Evolutionary conservation across 2,113 vertebrate genomes (phyloP), one percentile per base, ranked within the genome.

Genomic region (Corynorhinus townsendii): DNA sequence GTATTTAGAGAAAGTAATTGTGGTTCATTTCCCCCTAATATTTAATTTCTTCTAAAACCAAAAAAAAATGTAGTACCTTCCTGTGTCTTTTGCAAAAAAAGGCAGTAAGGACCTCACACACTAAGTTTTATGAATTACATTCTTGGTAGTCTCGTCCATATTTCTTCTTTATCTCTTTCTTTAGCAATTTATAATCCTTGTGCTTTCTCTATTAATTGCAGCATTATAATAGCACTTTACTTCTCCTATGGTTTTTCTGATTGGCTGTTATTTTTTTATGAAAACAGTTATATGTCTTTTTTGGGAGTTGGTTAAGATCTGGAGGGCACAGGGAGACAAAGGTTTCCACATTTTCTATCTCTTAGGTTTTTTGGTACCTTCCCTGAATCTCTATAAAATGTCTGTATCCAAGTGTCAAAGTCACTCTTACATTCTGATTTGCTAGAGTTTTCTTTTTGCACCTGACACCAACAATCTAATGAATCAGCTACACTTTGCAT

Each of bases 391-490:
- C n/a, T 26, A 76, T 38, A 77, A 76, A 84, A 71, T 76, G 14
- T 2, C 52, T 71, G 0, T 1, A 33, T 45, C 33, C 19, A 64
- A 54, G 30, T 59, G 24, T 86, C 54, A 79, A 96, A 89, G 54
- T 30, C 17, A 79, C 43, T 83, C 92, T 16, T 43, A 56, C 64
- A 56, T 89, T 88, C 15, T 40, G 72, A 94, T 87, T 93, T 82
- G 19, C 24, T 47, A 45, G 80, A 88, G 33, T 80, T 94, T 92
- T 81, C 43, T 80, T 86, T 95, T 89, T 91, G 84, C 10, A 71
- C 10, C 20, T 75, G 47, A 94, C 5, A 66, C 62, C 79, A 77
- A 62, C 22, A 62, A 5, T 62, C 28, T 89, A 76, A 64, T 75
- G 40, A 71, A 62, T 71, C 49, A 93, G 73, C 20, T 86, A 80